phyloP scores from a whole-genome alignment of 1,140 invertebrate genomes.

The Ostrea denselamellosa region DNA sequence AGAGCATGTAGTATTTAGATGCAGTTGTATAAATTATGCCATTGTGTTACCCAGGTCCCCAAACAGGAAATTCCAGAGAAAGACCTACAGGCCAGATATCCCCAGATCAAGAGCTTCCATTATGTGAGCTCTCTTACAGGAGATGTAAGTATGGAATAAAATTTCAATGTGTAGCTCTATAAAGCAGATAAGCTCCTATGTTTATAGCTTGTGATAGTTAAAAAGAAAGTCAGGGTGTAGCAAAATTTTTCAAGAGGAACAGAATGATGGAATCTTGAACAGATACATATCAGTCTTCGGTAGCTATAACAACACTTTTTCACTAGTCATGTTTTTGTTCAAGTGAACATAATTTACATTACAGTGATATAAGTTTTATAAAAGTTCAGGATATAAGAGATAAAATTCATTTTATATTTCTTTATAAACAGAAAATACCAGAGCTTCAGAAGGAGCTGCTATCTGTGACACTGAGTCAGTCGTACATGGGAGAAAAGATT shows the following conservation, averaged over 20 bases:
- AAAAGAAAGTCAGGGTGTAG: too few species aligned
- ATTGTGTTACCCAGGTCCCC: slow-evolving; percentile 59
- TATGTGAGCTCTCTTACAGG: slow-evolving; percentile 75
- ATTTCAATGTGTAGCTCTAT: too few species aligned
- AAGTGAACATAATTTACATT: too few species aligned
- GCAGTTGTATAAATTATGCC: neutral
- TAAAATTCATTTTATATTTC: neutral
- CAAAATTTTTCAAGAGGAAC: too few species aligned
- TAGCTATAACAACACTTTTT: too few species aligned
- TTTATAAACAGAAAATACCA: slow-evolving; percentile 66
- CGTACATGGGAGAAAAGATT: slow-evolving; percentile 77
- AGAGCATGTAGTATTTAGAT: neutral
- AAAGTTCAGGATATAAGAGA: too few species aligned
- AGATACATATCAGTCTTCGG: too few species aligned
- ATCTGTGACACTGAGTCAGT: slow-evolving; percentile 69
- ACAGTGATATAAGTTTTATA: too few species aligned
- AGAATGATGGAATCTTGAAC: too few species aligned
- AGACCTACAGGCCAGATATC: slow-evolving; percentile 69
- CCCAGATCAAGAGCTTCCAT: slow-evolving; percentile 74
- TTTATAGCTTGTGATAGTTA: too few species aligned
- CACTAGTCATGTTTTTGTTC: too few species aligned
- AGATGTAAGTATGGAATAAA: slow-evolving; percentile 3
- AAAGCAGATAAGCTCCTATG: too few species aligned
- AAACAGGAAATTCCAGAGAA: slow-evolving; percentile 68
- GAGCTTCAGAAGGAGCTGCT: slow-evolving; percentile 70